A percentile compares a stretch with the other conserved stretches of the same genome.
Conservation (phyloP, 2,113 vertebrate species). For the Hiodon alosoides region DNA sequence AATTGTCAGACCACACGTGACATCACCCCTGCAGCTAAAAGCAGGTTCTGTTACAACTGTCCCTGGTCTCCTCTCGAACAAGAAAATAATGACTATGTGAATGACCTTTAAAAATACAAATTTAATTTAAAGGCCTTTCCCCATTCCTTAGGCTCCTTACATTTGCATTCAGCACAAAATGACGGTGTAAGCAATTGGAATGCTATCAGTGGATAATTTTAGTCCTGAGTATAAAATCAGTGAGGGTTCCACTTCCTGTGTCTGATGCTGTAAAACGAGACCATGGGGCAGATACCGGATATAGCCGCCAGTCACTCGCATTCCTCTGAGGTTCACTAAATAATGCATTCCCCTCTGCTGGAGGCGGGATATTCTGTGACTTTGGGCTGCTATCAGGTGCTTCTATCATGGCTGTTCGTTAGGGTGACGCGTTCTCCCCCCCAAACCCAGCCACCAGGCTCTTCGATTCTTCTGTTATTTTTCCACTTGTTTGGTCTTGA, state of each 20-base stretch:
- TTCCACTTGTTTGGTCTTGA: neutral
- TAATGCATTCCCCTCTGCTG: constrained; percentile 73
- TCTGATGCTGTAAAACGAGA: constrained; percentile 38
- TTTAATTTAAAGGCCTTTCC: neutral
- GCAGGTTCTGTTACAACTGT: too few species aligned
- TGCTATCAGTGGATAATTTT: neutral
- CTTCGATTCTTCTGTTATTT: neutral
- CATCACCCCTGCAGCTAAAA: too few species aligned
- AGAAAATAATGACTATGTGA: too few species aligned
- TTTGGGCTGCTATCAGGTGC: constrained; percentile 61
- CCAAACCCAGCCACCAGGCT: neutral
- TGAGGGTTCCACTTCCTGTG: neutral
- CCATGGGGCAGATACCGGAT: constrained; percentile 39
- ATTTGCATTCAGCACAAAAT: neutral
- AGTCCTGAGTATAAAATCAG: constrained; percentile 9
- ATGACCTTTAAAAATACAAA: too few species aligned
- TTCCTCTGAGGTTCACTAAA: constrained; percentile 67
- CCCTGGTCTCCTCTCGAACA: too few species aligned
- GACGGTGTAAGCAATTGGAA: neutral
- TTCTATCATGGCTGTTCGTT: constrained; percentile 69
- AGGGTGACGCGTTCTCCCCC: constrained; percentile 42
- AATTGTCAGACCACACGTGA: too few species aligned
- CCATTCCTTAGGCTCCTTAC: neutral
- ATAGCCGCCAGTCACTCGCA: constrained; percentile 50
- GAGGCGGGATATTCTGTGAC: constrained; percentile 73